Conservation (phyloP, 2,113 vertebrate genomes). For the Acinonyx jubatus region DNA sequence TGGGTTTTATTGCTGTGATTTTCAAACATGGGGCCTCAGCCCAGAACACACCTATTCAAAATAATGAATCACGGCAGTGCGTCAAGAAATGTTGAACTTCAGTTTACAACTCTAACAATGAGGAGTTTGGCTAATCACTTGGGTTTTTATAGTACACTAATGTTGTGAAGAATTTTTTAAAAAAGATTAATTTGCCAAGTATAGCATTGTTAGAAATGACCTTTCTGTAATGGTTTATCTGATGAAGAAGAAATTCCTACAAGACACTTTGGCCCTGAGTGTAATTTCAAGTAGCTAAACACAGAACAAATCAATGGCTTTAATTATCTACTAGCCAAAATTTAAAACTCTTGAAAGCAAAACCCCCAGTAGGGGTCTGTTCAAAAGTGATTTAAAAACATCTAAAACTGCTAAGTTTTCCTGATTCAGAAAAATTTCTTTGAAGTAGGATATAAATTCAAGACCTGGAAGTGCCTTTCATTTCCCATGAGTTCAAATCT, state of each 20-base stretch:
- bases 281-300: neutral
- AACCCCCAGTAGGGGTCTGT: neutral
- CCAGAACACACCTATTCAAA: neutral
- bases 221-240: slow-evolving; percentile 34
- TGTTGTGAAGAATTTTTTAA: neutral
- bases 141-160: neutral
- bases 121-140: neutral
- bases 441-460: slow-evolving; percentile 13
- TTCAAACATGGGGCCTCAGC: neutral
- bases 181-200: slow-evolving; percentile 3
- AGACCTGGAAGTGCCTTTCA: neutral
- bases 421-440: neutral
- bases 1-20: neutral
- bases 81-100: neutral
- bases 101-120: neutral
- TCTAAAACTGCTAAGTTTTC: neutral
- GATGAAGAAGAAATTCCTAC: slow-evolving; percentile 6
- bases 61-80: neutral
- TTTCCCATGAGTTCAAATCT: neutral
- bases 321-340: neutral
- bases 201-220: neutral
- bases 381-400: slow-evolving; percentile 24
- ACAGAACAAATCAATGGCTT: neutral
- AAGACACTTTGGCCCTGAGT: neutral
- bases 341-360: neutral